Base-by-base conservation (phyloP, 2,888 invertebrate genomes). In the Drosophila barbarae region DNA sequence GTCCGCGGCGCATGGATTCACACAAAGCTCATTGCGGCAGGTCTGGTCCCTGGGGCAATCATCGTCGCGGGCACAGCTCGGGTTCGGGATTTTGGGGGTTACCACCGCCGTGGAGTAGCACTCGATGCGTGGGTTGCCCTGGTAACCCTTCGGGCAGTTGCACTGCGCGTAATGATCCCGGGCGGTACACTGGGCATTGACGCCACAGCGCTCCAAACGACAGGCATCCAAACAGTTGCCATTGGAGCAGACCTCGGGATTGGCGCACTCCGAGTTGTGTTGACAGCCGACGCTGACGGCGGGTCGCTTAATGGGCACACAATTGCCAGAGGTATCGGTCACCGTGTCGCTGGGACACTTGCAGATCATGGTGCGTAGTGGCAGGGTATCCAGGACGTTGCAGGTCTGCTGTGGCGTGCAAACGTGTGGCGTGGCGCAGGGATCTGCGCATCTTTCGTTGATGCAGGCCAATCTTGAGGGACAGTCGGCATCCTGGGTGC, bases 321-420 rank as follows among this genome's bases (percentile, higher is more conserved):
- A 96, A 71, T 93, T 93, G 73, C 94, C 94, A 56, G 93, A 93
- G 7, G 91, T 91, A 72, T 95, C 94, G 0, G 93, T 93, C 44
- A 95, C 92, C 1, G 94, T 95, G 69, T 96, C 96, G 39, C 94
- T 92, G 15, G 96, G 95, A 89, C 97, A 97, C 83, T 94, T 93
- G 86, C 97, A 97, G 77, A 96, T 94, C 77, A 96, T 93, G 0
- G 96, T 96, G 53, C 96, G 92, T 70, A 96, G 89, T 3, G 97
- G 96, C 46, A 94, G 86, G 0, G 95, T 93, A 76, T 96, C 95
- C 12, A 95, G 90, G 0, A 95, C 95, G 64, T 93, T 91, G 87
- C 97, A 97, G 63, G 93, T 92, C 76, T 97, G 95, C 72, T 95
- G 95, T 6, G 92, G 90, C 15, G 93, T 93, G 86, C 97, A 97